Evolutionary conservation across 2,113 vertebrate genomes (phyloP), one percentile per base, ranked within the genome.

Genomic region (Raja brachyura): DNA sequence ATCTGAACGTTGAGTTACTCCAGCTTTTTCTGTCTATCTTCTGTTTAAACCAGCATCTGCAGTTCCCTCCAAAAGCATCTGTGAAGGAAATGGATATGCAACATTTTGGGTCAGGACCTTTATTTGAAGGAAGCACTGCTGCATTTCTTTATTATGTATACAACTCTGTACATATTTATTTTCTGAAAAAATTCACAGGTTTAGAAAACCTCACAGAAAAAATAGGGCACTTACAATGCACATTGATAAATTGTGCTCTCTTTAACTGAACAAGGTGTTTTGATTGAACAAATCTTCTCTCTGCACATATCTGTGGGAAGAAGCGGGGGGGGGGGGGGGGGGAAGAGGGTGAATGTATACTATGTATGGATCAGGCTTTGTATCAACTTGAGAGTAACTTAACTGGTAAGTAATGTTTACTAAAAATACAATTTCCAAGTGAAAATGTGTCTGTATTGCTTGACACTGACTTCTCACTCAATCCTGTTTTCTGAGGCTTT

Each of bases 401-500:
- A 96, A 96, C 97, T 96, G 97, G 94, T 97, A 97, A 97, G 98
- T 96, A 97, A 94, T 94, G 94, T 94, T 94, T 95, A 94, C 96
- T 93, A 93, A 95, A 97, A 96, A 95, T 95, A 94, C 95, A 93
- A 93, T 93, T 97, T 97, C 98, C 97, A 94, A 68, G 97, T 98
- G 97, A 97, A 96, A 96, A 96, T 96, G 96, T 95, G 97, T 97
- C 97, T 97, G 95, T 97, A 96, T 97, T 97, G 97, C 97, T 97
- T 95, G 97, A 96, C 97, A 97, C 97, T 96, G 97, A 97, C 97
- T 97, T 94, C 95, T 96, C 20, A 74, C 48, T 54, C 98, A 98
- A 98, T 98, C 98, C 97, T 96, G 96, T 96, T 97, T 98, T 98
- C 97, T 97, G 97, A 98, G 98, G 97, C 97, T 98, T 98, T 98